Conservation (phyloP, 1,140 invertebrate genomes). For the Rhyacophila brunnea region DNA sequence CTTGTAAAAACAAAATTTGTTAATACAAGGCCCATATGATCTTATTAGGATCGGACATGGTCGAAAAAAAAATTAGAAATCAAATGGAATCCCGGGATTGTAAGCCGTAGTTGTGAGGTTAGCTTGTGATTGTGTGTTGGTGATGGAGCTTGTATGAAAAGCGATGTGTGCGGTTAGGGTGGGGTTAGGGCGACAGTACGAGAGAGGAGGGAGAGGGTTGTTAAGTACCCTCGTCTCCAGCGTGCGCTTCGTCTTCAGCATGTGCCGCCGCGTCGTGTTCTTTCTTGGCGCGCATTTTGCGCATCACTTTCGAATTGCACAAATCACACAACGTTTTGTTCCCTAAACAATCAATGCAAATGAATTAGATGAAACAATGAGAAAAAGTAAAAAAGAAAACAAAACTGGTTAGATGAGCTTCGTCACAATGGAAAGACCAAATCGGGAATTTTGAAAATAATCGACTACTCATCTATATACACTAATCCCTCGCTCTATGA, state of each 20-base stretch:
- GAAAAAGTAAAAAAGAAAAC: slow-evolving; percentile 11
- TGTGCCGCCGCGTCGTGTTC: slow-evolving; percentile 52
- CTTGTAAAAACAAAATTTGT: too few relatives aligned
- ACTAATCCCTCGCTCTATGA: too few relatives aligned
- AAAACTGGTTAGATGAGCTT: background rate
- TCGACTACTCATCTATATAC: too few relatives aligned
- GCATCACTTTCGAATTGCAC: slow-evolving; percentile 70
- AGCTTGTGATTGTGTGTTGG: background rate
- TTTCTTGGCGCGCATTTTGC: slow-evolving; percentile 65
- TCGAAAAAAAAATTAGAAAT: too few relatives aligned
- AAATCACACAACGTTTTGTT: slow-evolving; percentile 83
- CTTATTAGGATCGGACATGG: too few relatives aligned
- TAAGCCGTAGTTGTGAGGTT: background rate
- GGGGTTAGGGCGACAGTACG: background rate
- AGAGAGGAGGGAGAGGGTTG: slow-evolving; percentile 24
- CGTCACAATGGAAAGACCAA: too few relatives aligned
- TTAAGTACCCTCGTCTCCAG: slow-evolving; percentile 51
- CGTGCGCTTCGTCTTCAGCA: slow-evolving; percentile 52
- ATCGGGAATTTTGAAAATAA: too few relatives aligned
- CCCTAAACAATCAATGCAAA: slow-evolving; percentile 56
- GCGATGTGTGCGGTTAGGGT: background rate
- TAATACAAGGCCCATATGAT: too few relatives aligned
- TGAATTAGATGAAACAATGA: slow-evolving; percentile 9
- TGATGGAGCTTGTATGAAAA: background rate
- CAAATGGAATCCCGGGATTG: too few relatives aligned